phyloP scores from a whole-genome alignment of 2,888 invertebrate species.

The Dendrolimus pini region DNA sequence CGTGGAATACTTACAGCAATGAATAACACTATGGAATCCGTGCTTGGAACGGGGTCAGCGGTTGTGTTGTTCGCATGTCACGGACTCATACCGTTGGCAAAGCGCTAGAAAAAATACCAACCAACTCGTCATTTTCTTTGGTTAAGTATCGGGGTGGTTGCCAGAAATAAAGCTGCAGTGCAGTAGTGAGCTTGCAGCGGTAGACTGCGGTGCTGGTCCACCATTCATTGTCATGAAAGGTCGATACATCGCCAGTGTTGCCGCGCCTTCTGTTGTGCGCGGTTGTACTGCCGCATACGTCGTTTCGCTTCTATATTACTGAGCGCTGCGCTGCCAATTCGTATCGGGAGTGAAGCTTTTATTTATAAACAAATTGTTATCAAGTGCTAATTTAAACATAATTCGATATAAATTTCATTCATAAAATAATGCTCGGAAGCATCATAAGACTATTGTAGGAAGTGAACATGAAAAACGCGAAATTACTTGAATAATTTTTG shows the following conservation, averaged over 20 bases:
- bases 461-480: constrained; percentile 22
- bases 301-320: constrained; percentile 14
- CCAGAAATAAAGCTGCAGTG: constrained; percentile 75
- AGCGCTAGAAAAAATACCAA: constrained; percentile 26
- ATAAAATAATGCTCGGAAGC: constrained; percentile 10
- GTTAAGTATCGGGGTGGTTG: constrained; percentile 48
- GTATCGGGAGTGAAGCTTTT: constrained; percentile 37
- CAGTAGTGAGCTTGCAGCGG: constrained; percentile 67
- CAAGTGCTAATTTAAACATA: constrained; percentile 21
- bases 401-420: constrained; percentile 26
- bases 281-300: constrained; percentile 26
- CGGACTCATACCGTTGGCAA: constrained; percentile 25
- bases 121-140: constrained; percentile 18
- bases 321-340: constrained; percentile 32
- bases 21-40: neutral
- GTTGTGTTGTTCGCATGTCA: constrained; percentile 29
- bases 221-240: constrained; percentile 57
- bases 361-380: constrained; percentile 55
- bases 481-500: constrained; percentile 22
- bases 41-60: constrained; percentile 35
- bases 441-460: constrained; percentile 12
- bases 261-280: constrained; percentile 46
- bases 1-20: neutral
- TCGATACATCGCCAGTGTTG: constrained; percentile 58
- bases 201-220: constrained; percentile 53